Evolutionary conservation across 2,888 invertebrate species (phyloP).

Genomic region (Hemithea aestivaria): DNA sequence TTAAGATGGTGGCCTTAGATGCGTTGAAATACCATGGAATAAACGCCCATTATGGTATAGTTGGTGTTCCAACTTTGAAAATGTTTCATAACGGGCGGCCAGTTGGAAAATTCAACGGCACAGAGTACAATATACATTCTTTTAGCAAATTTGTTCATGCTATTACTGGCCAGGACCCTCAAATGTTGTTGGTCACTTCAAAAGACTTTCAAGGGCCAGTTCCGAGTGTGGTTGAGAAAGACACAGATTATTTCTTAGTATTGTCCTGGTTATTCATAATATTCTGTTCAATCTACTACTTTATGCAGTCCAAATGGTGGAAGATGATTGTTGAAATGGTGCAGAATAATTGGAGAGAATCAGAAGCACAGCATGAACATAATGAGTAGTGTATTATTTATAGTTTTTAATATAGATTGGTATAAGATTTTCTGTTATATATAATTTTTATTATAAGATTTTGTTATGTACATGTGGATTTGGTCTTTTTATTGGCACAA

Average conservation of each 20-base stretch:
- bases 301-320: constrained; percentile 88
- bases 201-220: constrained; percentile 90
- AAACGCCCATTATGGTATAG: constrained; percentile 94
- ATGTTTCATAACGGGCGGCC: constrained; percentile 94
- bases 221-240: constrained; percentile 85
- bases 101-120: constrained; percentile 90
- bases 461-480: background rate
- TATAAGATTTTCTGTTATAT: background rate
- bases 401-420: background rate
- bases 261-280: constrained; percentile 92
- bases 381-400: constrained; percentile 71
- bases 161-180: constrained; percentile 84
- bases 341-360: constrained; percentile 92
- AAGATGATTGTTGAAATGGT: constrained; percentile 89
- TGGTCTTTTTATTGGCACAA: background rate
- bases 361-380: constrained; percentile 90
- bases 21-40: constrained; percentile 90
- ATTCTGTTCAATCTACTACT: constrained; percentile 85
- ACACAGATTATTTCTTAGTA: constrained; percentile 89
- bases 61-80: constrained; percentile 93
- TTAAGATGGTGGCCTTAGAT: constrained; percentile 94
- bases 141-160: constrained; percentile 88
- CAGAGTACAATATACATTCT: constrained; percentile 87
- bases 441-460: constrained; percentile 1
- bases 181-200: constrained; percentile 84